phyloP scores from a whole-genome alignment of 2,888 invertebrate species.

The Mantis religiosa region DNA sequence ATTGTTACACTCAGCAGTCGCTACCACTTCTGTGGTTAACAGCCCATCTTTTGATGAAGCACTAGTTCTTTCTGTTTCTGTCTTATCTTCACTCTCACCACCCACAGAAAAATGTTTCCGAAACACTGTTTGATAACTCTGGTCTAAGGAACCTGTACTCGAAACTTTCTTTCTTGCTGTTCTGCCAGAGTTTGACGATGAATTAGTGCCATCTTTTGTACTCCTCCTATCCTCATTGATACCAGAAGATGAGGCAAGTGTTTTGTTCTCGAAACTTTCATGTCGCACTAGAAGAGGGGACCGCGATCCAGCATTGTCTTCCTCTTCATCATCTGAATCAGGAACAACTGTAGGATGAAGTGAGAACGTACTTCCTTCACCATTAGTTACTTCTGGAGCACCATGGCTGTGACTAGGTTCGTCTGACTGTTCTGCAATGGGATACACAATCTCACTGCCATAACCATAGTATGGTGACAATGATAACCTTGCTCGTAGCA shows the following conservation, averaged over 20 bases:
- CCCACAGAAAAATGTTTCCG: conserved; percentile 6
- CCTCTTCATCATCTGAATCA: conserved; percentile 47
- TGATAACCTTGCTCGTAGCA: neutral
- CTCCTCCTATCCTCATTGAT: neutral
- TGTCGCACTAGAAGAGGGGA: conserved; percentile 62
- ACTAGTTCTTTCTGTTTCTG: conserved; percentile 43
- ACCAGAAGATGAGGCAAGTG: neutral
- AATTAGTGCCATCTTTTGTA: neutral
- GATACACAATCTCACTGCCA: conserved; percentile 74
- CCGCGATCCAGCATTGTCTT: conserved; percentile 65
- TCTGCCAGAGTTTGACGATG: neutral
- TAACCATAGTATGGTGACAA: conserved; percentile 36
- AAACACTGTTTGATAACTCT: conserved; percentile 21
- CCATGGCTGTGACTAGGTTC: conserved; percentile 50
- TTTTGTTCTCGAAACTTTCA: conserved; percentile 33
- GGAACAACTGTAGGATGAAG: conserved; percentile 1
- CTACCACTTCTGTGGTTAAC: conserved; percentile 46
- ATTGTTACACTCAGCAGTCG: neutral
- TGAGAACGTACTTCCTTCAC: conserved; percentile 13
- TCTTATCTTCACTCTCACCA: neutral
- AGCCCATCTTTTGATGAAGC: conserved; percentile 68
- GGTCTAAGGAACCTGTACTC: conserved; percentile 24
- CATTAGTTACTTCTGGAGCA: conserved; percentile 2
- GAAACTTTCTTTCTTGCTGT: neutral
- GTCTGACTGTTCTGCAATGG: conserved; percentile 80